These are phyloP conservation scores for Dioctria linearis DNA, from an alignment of 2,888 invertebrate species.

Conservation along the genomic window DNA sequence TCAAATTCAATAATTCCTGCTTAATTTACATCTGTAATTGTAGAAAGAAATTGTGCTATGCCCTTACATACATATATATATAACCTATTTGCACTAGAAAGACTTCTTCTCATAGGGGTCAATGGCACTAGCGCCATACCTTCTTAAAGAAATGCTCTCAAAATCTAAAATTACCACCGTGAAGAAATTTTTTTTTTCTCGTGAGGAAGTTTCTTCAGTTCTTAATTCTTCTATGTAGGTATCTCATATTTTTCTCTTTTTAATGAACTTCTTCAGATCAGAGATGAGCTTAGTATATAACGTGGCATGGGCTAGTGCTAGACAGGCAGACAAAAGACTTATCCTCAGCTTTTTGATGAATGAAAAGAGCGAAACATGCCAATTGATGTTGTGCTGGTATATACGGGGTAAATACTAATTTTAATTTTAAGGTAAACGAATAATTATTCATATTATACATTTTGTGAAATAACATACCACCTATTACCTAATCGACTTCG, in stretches of 20 bases:
- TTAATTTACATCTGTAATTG: too few species aligned
- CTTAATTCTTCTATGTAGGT: too few species aligned
- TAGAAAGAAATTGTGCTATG: too few species aligned
- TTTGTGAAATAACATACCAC: too few species aligned
- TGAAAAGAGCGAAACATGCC: not conserved
- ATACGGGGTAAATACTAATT: slow-evolving; percentile 3
- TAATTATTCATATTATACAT: too few species aligned
- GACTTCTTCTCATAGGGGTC: not conserved
- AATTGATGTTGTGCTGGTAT: not conserved
- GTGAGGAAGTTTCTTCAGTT: not conserved
- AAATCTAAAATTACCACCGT: slow-evolving; percentile 39
- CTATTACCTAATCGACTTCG: too few species aligned
- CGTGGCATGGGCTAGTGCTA: not conserved
- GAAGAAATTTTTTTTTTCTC: not conserved
- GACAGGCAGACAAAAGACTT: not conserved
- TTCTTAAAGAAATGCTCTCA: not conserved
- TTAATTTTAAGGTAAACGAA: not conserved
- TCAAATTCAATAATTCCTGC: too few species aligned
- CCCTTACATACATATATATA: too few species aligned
- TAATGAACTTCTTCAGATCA: not conserved
- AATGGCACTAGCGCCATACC: not conserved
- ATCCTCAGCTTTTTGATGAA: not conserved
- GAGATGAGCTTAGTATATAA: too few species aligned
- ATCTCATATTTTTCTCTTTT: not conserved
- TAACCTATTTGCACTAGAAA: too few species aligned